Evolutionary conservation across 2,113 vertebrate genomes (phyloP), one percentile per base, ranked within the genome.

Genomic region (Campylomormyrus numenius): DNA sequence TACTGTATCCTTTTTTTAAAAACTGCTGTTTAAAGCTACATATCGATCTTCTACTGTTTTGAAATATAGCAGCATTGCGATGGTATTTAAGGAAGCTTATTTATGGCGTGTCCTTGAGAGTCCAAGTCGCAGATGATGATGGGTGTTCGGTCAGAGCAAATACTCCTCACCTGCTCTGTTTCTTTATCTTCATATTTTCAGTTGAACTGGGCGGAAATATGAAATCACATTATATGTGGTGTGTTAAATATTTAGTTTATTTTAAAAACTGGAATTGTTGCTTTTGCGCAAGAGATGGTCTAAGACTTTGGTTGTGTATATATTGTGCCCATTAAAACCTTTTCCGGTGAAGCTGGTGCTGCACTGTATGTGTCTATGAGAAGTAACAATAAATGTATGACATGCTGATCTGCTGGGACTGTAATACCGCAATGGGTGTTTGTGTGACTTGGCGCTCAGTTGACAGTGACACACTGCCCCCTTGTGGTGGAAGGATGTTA

Each of bases 391-490:
- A 42, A 35, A 80, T 80, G 17, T 39, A 77, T 77, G 4, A 5
- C 15, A 5, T 39, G 19, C 48, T 27, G 74, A 83, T 83, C 3
- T 83, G 31, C 80, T 24, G 35, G 48, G 27, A 83, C 70, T 27
- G 35, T 53, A 53, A 8, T 11, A 53, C 48, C 42, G 74, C 27
- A 56, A 31, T 27, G 24, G 42, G 74, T 42, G 70, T 35, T 52
- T 77, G 42, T 31, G 13, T n/a, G 24, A 39, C 27, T 80, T 10
- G 17, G 45, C 3, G 9, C 3, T 52, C 48, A 50, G 24, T 58
- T 24, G 48, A 21, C 39, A 31, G 77, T 46, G 80, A 85, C 80
- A 85, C 50, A 85, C 80, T 89, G 50, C 80, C 89, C 89, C 15
- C 89, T 46, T 27, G 77, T 89, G 89, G 89, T 19, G n/a, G 42